Conservation (phyloP, 2,113 vertebrate species). For the Tenrec ecaudatus region DNA sequence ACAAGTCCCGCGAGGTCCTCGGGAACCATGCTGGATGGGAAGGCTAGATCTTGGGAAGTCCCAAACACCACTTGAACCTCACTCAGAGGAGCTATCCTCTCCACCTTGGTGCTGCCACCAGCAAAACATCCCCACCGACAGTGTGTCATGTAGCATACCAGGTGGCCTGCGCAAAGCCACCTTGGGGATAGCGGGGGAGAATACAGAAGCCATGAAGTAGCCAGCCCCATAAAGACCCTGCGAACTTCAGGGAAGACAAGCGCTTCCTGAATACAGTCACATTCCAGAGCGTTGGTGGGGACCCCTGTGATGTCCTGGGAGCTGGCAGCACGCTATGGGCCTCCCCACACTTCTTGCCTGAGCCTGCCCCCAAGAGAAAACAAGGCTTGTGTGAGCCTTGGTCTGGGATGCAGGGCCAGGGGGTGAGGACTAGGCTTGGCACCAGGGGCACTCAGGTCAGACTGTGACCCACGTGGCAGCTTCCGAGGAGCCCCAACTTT, state of each 20-base stretch:
- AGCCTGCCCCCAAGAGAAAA: not conserved
- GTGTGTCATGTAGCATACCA: not conserved
- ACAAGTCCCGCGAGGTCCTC: not conserved
- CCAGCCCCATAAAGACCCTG: not conserved
- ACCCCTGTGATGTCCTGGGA: not conserved
- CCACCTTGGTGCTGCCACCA: not conserved
- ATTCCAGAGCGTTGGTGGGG: not conserved
- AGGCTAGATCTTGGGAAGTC: too few relatives aligned
- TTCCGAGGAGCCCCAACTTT: fast-evolving
- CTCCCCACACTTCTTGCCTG: too few relatives aligned
- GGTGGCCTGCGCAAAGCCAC: not conserved
- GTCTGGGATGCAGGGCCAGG: not conserved
- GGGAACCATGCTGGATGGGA: not conserved
- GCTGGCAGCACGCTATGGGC: not conserved
- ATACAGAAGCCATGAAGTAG: not conserved
- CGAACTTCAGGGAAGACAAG: not conserved
- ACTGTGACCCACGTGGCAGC: not conserved
- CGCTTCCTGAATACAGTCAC: not conserved
- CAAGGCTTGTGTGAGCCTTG: not conserved
- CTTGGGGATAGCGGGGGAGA: not conserved
- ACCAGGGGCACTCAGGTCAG: not conserved
- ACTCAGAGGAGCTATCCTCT: not conserved
- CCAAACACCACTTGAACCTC: not conserved
- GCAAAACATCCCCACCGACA: not conserved
- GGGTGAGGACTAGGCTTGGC: not conserved